Evolutionary conservation across 2,113 vertebrate genomes (phyloP).

Genomic region (Chaetops frenatus): DNA sequence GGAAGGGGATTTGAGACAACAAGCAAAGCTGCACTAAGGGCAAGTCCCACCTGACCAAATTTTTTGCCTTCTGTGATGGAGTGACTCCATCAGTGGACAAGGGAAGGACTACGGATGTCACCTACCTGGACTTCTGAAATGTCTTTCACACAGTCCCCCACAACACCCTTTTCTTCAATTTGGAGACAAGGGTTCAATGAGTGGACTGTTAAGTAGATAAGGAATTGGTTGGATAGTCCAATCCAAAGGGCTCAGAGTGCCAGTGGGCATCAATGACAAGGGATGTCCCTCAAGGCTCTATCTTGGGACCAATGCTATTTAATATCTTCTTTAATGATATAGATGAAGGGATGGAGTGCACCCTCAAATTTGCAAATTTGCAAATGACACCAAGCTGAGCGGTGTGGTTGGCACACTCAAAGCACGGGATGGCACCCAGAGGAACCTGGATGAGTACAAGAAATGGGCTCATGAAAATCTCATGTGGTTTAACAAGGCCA

Average conservation of each 20-base stretch:
- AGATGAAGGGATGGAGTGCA: neutral
- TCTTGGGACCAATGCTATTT: neutral
- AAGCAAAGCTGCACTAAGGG: neutral
- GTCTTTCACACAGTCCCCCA: neutral
- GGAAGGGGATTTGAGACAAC: neutral
- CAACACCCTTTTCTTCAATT: neutral
- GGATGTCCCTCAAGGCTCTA: neutral
- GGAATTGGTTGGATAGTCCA: neutral
- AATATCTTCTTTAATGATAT: neutral
- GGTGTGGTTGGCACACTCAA: neutral
- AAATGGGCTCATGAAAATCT: neutral
- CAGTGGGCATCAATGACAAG: neutral
- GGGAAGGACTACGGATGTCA: neutral
- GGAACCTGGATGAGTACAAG: neutral
- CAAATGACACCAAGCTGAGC: neutral
- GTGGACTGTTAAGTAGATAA: neutral
- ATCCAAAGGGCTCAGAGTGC: neutral
- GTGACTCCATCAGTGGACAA: neutral
- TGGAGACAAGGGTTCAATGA: fast-evolving
- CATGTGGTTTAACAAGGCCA: neutral
- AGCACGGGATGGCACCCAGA: neutral
- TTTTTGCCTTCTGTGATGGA: neutral
- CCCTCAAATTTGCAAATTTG: neutral
- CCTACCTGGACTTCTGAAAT: neutral
- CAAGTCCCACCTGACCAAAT: fast-evolving